These are phyloP conservation scores for Lichenostomus cassidix DNA, from an alignment of 2,113 vertebrate genomes.

Conservation along the genomic window DNA sequence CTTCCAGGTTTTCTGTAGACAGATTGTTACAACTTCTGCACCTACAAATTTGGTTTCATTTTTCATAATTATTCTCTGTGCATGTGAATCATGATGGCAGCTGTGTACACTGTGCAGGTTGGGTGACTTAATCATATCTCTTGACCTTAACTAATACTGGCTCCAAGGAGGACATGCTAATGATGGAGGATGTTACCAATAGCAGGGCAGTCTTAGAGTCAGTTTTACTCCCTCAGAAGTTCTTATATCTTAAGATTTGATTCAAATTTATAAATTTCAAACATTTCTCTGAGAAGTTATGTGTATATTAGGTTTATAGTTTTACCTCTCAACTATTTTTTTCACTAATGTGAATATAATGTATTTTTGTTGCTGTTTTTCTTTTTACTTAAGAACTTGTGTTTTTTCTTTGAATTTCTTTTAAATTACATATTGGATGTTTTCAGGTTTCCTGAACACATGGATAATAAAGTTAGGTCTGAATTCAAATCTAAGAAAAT, in stretches of 20 bases:
- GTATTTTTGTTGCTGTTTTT: not conserved
- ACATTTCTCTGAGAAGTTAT: not conserved
- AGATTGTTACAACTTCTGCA: not conserved
- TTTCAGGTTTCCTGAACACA: not conserved
- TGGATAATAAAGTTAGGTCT: not conserved
- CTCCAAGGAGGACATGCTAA: not conserved
- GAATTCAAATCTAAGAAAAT: slow-evolving; percentile 10
- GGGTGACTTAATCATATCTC: not conserved
- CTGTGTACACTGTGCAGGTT: not conserved
- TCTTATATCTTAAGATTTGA: not conserved
- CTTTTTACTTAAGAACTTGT: not conserved
- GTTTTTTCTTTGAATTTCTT: not conserved
- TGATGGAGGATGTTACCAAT: not conserved
- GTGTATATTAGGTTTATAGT: not conserved
- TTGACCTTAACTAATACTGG: not conserved
- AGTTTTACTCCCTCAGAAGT: not conserved
- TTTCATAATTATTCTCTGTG: not conserved
- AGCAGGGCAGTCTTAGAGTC: not conserved
- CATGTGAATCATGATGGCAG: not conserved
- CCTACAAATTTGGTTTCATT: not conserved
- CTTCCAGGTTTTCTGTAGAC: not conserved
- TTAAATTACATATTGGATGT: not conserved
- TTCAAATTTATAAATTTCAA: not conserved
- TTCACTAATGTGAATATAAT: not conserved
- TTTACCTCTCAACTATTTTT: not conserved